phyloP scores from a whole-genome alignment of 2,113 vertebrate species.

The Halcyon malimbica region DNA sequence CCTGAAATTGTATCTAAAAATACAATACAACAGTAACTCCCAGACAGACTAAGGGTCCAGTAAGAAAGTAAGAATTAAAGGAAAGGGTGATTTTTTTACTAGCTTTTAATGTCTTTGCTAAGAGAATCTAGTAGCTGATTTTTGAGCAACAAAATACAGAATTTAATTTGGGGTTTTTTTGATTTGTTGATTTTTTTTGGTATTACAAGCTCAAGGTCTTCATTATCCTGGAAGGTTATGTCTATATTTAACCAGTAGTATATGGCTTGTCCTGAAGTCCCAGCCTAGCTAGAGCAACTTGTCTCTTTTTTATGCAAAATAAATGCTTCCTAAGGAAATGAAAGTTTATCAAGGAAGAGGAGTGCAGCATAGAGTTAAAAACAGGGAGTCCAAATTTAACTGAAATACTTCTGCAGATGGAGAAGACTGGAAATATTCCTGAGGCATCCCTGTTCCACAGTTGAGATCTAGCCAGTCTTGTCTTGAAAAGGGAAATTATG shows the following conservation, averaged over 20 bases:
- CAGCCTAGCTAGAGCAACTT: not conserved
- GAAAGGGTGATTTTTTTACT: not conserved
- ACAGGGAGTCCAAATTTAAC: not conserved
- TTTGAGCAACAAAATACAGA: not conserved
- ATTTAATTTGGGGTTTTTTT: not conserved
- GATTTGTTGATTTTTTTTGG: not conserved
- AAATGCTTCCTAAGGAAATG: not conserved
- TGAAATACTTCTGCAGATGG: not conserved
- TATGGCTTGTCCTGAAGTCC: not conserved
- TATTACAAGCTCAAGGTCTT: not conserved
- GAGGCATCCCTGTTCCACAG: not conserved
- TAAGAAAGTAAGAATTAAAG: not conserved
- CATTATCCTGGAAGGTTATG: not conserved
- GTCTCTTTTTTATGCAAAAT: not conserved
- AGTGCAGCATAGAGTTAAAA: not conserved
- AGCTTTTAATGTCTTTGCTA: not conserved
- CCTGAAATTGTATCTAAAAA: not conserved
- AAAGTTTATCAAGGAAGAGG: not conserved
- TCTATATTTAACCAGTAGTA: not conserved
- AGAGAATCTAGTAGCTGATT: not conserved
- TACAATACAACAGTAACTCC: not conserved
- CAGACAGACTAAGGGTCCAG: not conserved
- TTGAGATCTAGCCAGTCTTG: not conserved
- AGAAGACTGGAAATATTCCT: not conserved
- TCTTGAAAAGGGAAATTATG: not conserved